phyloP scores from a whole-genome alignment of 1,140 invertebrate genomes.

The Lasioglossum baleicum region DNA sequence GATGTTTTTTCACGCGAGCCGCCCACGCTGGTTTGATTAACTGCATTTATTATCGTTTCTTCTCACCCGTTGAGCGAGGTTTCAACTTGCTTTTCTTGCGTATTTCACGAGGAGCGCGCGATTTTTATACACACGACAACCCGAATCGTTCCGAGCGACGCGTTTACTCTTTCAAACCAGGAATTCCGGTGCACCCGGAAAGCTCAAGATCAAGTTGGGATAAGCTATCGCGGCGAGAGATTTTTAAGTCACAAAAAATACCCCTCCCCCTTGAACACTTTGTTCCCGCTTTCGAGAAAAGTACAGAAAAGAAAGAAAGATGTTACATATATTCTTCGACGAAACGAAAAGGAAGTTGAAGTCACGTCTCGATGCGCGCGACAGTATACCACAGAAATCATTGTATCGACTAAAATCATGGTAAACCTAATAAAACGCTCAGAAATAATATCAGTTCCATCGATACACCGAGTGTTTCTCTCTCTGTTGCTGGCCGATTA shows the following conservation, averaged over 20 bases:
- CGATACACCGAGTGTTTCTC: constrained; percentile 8
- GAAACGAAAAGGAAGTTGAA: constrained; percentile 61
- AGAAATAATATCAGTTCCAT: constrained; percentile 63
- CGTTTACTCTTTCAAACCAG: background rate
- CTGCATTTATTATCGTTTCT: constrained; percentile 46
- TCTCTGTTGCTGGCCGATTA: background rate
- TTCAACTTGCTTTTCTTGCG: constrained; percentile 36
- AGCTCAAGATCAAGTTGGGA: background rate
- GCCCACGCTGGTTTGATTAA: constrained; percentile 47
- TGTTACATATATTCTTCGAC: constrained; percentile 7
- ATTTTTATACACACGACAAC: background rate
- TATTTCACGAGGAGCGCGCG: background rate
- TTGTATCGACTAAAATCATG: constrained; percentile 79
- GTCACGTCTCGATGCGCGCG: constrained; percentile 69
- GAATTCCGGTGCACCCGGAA: background rate
- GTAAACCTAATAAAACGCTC: constrained; percentile 80
- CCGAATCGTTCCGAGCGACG: background rate
- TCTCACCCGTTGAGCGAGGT: constrained; percentile 18
- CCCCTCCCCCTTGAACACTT: background rate
- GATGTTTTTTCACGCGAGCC: constrained; percentile 31
- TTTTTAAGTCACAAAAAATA: background rate
- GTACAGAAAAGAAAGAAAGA: background rate
- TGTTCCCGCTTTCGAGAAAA: background rate
- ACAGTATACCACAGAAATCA: constrained; percentile 78
- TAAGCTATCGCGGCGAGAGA: background rate